phyloP scores from a whole-genome alignment of 2,888 invertebrate genomes.

The Sphecodes monilicornis region DNA sequence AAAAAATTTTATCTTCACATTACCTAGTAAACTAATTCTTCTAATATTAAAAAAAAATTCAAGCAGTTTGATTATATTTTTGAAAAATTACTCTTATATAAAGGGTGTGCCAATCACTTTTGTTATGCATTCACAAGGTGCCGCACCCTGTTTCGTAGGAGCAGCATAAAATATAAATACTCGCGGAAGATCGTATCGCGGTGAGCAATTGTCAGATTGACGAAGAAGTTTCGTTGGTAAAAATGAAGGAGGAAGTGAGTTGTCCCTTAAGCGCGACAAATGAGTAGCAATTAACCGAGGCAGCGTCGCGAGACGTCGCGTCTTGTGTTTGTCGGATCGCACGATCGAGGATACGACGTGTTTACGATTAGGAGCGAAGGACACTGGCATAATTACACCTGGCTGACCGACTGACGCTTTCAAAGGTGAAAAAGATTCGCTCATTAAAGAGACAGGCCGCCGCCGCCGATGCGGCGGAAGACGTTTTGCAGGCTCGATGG shows the following conservation, averaged over 20 bases:
- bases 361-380: constrained; percentile 65
- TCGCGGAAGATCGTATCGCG: not conserved
- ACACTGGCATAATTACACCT: constrained; percentile 62
- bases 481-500: constrained; percentile 21
- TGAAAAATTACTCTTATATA: no score
- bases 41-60: no score
- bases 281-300: constrained; percentile 70
- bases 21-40: no score
- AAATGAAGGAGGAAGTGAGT: constrained; percentile 64
- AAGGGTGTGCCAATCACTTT: no score
- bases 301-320: constrained; percentile 62
- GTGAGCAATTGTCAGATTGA: not conserved
- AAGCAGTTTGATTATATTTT: no score
- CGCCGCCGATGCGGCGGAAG: not conserved
- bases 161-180: not conserved
- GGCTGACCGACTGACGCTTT: constrained; percentile 53
- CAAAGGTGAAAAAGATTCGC: constrained; percentile 47
- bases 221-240: constrained; percentile 33
- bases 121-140: no score
- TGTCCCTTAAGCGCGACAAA: constrained; percentile 69
- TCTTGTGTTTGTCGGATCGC: constrained; percentile 57
- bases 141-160: no score
- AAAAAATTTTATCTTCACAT: no score
- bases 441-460: constrained; percentile 28
- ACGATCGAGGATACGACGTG: constrained; percentile 58